Conservation (phyloP, 2,888 invertebrate genomes). For the Tachina lurida region DNA sequence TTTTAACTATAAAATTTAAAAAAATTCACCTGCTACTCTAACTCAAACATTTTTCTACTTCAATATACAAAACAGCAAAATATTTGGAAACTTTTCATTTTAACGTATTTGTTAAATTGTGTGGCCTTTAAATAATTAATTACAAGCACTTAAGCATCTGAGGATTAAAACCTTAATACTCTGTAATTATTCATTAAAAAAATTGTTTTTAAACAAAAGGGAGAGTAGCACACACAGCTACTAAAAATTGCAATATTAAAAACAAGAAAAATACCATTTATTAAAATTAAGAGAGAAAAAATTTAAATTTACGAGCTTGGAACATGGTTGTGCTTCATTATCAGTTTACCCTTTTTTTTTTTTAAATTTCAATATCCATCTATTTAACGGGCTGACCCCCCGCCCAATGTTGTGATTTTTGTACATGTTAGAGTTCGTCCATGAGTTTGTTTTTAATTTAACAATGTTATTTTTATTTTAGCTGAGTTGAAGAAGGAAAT, state of each 20-base stretch:
- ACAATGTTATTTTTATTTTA: too few relatives aligned
- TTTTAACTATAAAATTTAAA: background rate
- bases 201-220: slow-evolving; percentile 4
- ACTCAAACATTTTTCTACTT: background rate
- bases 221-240: background rate
- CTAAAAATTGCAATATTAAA: background rate
- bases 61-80: background rate
- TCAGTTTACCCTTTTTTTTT: slow-evolving; percentile 3
- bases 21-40: background rate
- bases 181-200: slow-evolving; percentile 49
- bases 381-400: too few relatives aligned
- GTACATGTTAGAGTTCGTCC: too few relatives aligned
- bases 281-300: slow-evolving; percentile 4
- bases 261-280: background rate
- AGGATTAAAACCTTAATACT: slow-evolving; percentile 43
- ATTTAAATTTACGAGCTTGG: background rate
- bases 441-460: too few relatives aligned
- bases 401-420: background rate
- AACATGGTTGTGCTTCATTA: slow-evolving; percentile 9
- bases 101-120: slow-evolving; percentile 8
- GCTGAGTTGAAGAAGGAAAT: too few relatives aligned
- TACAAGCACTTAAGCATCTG: slow-evolving; percentile 40
- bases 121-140: slow-evolving; percentile 47
- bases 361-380: too few relatives aligned
- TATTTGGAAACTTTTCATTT: background rate